A percentile compares a stretch with the other conserved stretches of the same genome.
phyloP scores from a whole-genome alignment of 2,888 invertebrate genomes.

The Rugalucina vietnamica region DNA sequence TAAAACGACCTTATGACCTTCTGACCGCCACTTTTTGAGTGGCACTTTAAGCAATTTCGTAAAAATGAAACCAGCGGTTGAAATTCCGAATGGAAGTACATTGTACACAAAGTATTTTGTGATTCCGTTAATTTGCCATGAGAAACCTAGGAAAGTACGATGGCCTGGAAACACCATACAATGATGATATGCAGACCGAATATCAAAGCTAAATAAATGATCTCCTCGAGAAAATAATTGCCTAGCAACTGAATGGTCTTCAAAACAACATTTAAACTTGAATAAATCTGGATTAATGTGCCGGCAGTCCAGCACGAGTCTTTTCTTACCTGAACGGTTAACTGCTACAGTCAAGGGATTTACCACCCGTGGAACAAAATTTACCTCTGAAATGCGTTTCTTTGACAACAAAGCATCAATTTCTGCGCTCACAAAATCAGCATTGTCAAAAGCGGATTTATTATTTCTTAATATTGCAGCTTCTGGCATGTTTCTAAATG shows the following conservation, averaged over 20 bases:
- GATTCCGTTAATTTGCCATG: conserved; percentile 8
- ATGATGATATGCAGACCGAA: conserved; percentile 34
- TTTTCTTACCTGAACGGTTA: conserved; percentile 16
- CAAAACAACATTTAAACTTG: conserved; percentile 45
- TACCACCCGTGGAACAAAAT: conserved; percentile 13
- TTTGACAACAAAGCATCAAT: conserved; percentile 16
- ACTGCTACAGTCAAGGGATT: conserved; percentile 41
- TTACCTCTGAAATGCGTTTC: conserved; percentile 20
- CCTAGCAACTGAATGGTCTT: conserved; percentile 18
- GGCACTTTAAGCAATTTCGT: conserved; percentile 27
- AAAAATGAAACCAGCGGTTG: conserved; percentile 37
- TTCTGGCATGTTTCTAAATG: conserved; percentile 21
- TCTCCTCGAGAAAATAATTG: conserved; percentile 5
- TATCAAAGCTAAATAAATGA: conserved; percentile 28
- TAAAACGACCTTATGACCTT: conserved; percentile 18
- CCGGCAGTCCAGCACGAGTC: conserved; percentile 37
- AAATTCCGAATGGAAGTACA: conserved; percentile 39
- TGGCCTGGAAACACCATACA: conserved; percentile 27
- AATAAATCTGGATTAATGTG: conserved; percentile 32
- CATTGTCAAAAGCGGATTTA: conserved; percentile 23
- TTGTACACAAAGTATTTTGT: conserved; percentile 27
- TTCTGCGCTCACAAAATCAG: conserved; percentile 24
- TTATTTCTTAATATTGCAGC: conserved; percentile 27
- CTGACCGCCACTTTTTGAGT: conserved; percentile 26
- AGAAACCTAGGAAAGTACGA: conserved; percentile 33